phyloP scores from a whole-genome alignment of 2,113 vertebrate species.

The Cynocephalus volans region DNA sequence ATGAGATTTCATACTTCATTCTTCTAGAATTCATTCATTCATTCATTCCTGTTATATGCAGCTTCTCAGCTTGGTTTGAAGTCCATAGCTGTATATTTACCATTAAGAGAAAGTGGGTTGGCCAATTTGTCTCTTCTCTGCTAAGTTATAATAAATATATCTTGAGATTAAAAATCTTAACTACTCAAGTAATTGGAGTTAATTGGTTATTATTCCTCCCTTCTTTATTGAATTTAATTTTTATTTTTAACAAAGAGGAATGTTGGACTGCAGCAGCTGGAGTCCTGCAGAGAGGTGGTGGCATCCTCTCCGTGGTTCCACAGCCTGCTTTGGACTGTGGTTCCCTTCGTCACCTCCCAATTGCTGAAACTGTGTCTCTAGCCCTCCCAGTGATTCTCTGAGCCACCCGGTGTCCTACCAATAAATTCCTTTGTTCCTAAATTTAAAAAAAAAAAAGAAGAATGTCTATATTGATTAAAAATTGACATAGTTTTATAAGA shows the following conservation, averaged over 20 bases:
- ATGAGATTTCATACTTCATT: conserved; percentile 47
- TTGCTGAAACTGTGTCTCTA: too few species aligned
- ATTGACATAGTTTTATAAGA: neutral
- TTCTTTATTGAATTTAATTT: conserved; percentile 43
- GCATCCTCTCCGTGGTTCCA: too few species aligned
- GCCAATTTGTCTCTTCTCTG: conserved; percentile 41
- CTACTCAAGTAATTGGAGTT: neutral
- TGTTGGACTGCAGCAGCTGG: too few species aligned
- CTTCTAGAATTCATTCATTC: neutral
- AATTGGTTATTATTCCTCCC: neutral
- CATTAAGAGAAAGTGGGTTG: neutral
- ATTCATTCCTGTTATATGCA: neutral
- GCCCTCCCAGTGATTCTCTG: too few species aligned
- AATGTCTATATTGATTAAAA: neutral
- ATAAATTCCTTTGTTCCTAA: too few species aligned
- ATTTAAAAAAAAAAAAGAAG: neutral
- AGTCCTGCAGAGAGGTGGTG: too few species aligned
- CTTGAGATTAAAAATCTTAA: conserved; percentile 23
- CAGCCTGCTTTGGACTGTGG: too few species aligned
- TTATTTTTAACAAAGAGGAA: neutral
- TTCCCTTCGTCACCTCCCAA: too few species aligned
- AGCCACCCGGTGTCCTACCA: too few species aligned
- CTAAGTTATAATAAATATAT: neutral
- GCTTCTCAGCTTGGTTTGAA: neutral
- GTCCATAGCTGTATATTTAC: conserved; percentile 24